Evolutionary conservation across 2,888 invertebrate species (phyloP), one percentile per base, ranked within the genome.

Genomic region (Monoplex corrugatus): DNA sequence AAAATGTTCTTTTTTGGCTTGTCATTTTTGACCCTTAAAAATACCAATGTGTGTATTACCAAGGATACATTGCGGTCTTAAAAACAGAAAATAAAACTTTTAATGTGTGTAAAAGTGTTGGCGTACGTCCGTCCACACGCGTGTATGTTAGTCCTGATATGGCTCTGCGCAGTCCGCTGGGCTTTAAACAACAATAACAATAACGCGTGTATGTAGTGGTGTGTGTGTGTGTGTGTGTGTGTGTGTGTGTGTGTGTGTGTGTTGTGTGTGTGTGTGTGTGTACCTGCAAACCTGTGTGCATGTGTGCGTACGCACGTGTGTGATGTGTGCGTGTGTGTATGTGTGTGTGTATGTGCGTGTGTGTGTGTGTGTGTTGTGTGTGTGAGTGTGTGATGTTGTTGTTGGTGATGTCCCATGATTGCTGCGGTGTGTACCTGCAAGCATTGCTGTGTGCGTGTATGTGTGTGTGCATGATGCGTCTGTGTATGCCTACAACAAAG

Each of bases 381-480:
- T 38, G 82, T 19, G 40, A 35, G 2, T 82, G 40, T 40, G 8
- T 87, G 72, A 32, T 16, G n/a, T n/a, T n/a, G n/a, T n/a, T n/a
- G n/a, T n/a, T n/a, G n/a, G n/a, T 84, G 3, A 40, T 23, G 6
- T 2, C 28, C 38, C 72, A 32, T 87, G 38, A 6, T 6, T 35
- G 5, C 40, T 32, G 57, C 43, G 38, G 72, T 72, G 72, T 87
- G 72, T 87, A 40, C 63, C 40, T 87, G 72, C 63, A 40, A 40
- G 87, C 63, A 40, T 87, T 38, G 38, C 72, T 87, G 38, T 87
- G 75, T 87, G 38, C 40, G 75, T 72, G 43, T 72, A 19, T 57
- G 3, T 50, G 68, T 86, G 68, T 86, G 57, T 50, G 68, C 57
- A 40, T 86, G 68, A n/a, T 57, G 16, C 50, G 63, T 85, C 19